Percentiles rank a stretch among this genome's conserved stretches.
These are phyloP conservation scores for Craseonycteris thonglongyai DNA, from an alignment of 2,113 vertebrate species.

Conservation along the genomic window DNA sequence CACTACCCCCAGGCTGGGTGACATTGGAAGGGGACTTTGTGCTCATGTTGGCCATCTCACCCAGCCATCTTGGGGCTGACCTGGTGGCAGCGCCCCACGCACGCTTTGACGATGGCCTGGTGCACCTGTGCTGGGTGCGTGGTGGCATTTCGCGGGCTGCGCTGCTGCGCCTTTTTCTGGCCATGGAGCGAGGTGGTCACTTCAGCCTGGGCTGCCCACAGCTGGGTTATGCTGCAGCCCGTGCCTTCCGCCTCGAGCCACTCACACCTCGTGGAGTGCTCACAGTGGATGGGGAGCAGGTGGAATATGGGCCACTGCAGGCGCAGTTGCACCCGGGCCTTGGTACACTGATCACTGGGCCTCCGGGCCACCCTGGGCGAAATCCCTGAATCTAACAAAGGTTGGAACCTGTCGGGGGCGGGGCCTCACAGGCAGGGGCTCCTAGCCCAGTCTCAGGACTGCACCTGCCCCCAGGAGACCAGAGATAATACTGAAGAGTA, in stretches of 20 bases:
- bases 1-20: constrained; percentile 88
- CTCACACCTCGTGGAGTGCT: constrained; percentile 86
- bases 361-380: neutral
- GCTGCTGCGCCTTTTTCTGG: constrained; percentile 88
- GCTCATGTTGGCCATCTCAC: constrained; percentile 87
- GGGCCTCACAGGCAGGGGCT: neutral
- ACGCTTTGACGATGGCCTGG: constrained; percentile 86
- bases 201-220: constrained; percentile 85
- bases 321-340: constrained; percentile 83
- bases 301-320: constrained; percentile 91
- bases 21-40: constrained; percentile 91
- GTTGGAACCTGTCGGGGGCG: neutral
- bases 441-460: neutral
- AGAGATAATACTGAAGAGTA: neutral
- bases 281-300: constrained; percentile 90
- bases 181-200: constrained; percentile 90
- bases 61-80: constrained; percentile 88
- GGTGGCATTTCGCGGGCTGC: constrained; percentile 87
- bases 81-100: constrained; percentile 86
- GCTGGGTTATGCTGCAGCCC: constrained; percentile 83
- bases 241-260: constrained; percentile 90
- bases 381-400: neutral
- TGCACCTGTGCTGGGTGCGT: constrained; percentile 89
- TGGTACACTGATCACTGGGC: constrained; percentile 66
- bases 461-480: neutral